Conservation (phyloP, 2,888 invertebrate genomes). For the Phengaris arion region DNA sequence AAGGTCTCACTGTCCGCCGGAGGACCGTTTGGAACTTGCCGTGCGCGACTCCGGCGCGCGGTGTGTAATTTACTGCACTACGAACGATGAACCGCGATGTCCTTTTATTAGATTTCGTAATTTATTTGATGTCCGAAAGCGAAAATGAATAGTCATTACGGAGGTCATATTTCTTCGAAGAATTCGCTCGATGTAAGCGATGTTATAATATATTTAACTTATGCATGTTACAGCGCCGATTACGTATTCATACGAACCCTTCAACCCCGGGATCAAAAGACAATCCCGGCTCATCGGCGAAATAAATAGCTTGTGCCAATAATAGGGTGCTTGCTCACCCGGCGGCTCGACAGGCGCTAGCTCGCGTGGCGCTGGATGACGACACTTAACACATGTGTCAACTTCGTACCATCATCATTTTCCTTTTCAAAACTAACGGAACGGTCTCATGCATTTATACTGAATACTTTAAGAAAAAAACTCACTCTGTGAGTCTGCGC, state of each 20-base stretch:
- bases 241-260: not conserved
- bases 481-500: conserved; percentile 67
- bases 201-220: not conserved
- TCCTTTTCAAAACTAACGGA: not conserved
- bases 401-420: not conserved
- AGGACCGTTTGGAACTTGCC: too few species aligned
- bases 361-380: not conserved
- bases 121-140: too few species aligned
- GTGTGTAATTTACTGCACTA: too few species aligned
- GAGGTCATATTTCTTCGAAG: not conserved
- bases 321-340: not conserved
- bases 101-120: too few species aligned
- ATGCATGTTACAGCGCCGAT: not conserved
- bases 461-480: not conserved
- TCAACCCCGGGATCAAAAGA: not conserved
- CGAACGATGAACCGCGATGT: too few species aligned
- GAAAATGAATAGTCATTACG: not conserved
- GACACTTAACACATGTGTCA: not conserved
- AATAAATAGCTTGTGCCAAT: not conserved
- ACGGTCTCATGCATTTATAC: too few species aligned
- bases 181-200: not conserved
- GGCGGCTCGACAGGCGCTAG: not conserved
- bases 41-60: too few species aligned
- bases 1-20: too few species aligned
- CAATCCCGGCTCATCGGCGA: conserved; percentile 1